Evolutionary conservation across 2,888 invertebrate species (phyloP), one percentile per base, ranked within the genome.

Genomic region (Cryptosula pallasiana): DNA sequence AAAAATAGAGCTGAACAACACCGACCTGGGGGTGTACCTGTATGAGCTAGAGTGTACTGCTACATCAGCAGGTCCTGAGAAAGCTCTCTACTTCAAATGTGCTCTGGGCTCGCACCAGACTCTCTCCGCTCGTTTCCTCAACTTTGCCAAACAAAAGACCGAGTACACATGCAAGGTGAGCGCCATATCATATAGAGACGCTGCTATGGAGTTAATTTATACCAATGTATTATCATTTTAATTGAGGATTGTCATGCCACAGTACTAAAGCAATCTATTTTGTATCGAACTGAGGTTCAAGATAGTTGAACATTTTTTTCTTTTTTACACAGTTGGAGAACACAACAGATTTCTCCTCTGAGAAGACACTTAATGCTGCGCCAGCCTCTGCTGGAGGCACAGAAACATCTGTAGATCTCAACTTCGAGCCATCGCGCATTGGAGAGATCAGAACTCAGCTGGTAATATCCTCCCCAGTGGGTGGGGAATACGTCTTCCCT

Each of bases 401-500:
- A 27, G 84, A 84, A 73, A 81, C 84, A 1, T 78, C 79, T 9
- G 76, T 85, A 0, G 85, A 85, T 69, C 81, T 85, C 35, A 79
- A 78, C 1, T 85, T 82, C 76, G 84, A 85, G 75, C 85, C 85
- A 0, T 83, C 82, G n/a, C 78, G 77, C 34, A 78, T 85, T 1
- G 84, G 84, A 13, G 83, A 84, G 73, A 79, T 81, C 71, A 77
- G 80, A 27, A 81, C 80, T 13, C 79, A 77, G 63, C 75, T 85
- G 69, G 79, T 78, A 0, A 77, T 84, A 23, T 77, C 78, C 72
- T 84, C 84, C 16, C 76, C 78, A 16, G 69, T 77, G 13, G 84
- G 84, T 29, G 85, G 85, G 27, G 84, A 84, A 72, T 85, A 85
- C 76, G 73, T 75, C 1, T 83, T 86, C 80, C 87, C 87, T 5